Evolutionary conservation across 2,888 invertebrate species (phyloP).

Genomic region (Tineola bisselliella): DNA sequence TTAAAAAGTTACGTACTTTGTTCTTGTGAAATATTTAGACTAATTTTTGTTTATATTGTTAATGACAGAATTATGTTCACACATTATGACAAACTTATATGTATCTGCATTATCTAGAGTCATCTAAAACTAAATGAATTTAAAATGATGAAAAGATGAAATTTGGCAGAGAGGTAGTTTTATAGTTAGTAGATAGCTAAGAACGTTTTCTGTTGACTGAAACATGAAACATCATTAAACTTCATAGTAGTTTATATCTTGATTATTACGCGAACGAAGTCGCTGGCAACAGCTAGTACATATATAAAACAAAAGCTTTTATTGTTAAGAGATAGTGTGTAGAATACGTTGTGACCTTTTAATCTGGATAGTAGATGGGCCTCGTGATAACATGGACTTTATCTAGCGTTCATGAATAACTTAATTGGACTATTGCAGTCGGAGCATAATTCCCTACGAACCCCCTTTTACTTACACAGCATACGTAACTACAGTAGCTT

Average conservation of each 20-base stretch:
- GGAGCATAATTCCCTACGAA: conserved; percentile 14
- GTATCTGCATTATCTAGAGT: too few species aligned
- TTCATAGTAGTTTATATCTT: too few species aligned
- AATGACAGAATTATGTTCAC: not conserved
- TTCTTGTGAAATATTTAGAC: not conserved
- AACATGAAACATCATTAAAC: too few species aligned
- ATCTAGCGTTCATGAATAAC: conserved; percentile 43
- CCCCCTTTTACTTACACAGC: not conserved
- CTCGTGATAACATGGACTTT: conserved; percentile 5
- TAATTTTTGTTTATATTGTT: not conserved
- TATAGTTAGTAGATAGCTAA: too few species aligned
- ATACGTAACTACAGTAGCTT: not conserved
- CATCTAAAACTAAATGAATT: too few species aligned
- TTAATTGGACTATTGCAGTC: conserved; percentile 40
- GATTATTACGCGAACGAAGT: too few species aligned
- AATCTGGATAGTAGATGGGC: not conserved
- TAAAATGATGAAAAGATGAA: too few species aligned
- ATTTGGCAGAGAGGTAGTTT: too few species aligned
- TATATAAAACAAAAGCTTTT: not conserved
- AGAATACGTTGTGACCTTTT: not conserved
- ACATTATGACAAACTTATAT: too few species aligned
- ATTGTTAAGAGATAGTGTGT: not conserved
- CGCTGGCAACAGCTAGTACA: too few species aligned
- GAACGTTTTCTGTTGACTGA: too few species aligned
- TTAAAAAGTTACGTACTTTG: conserved; percentile 7